A percentile compares a stretch with the other conserved stretches of the same genome.
Conservation (phyloP, 2,888 invertebrate species). For the Dolomedes plantarius region DNA sequence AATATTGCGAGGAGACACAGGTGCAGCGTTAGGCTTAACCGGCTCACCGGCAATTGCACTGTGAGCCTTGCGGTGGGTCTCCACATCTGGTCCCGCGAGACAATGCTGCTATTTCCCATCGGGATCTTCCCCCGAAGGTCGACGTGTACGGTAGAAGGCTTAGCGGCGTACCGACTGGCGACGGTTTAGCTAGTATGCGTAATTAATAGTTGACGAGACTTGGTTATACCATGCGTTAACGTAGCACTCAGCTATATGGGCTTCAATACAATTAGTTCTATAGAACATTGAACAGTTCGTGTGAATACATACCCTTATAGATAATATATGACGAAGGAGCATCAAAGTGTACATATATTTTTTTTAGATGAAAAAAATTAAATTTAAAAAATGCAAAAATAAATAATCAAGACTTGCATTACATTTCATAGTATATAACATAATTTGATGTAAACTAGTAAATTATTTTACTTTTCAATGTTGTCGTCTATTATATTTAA, state of each 20-base stretch:
- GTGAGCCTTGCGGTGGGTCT: neutral
- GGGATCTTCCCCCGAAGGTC: neutral
- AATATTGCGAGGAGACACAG: neutral
- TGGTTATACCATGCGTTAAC: constrained; percentile 5
- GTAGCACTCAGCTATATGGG: neutral
- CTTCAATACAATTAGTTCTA: neutral
- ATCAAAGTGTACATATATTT: too few species aligned
- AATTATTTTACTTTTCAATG: too few species aligned
- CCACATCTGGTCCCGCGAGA: neutral
- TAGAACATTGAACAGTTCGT: too few species aligned
- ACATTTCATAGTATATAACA: too few species aligned
- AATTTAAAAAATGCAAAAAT: too few species aligned
- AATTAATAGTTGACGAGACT: neutral
- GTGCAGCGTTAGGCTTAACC: neutral
- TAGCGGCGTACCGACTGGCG: neutral
- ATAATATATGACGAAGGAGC: too few species aligned
- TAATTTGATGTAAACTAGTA: too few species aligned
- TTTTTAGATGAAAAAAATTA: too few species aligned
- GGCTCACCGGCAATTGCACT: neutral
- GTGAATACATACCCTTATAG: too few species aligned
- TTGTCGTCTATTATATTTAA: too few species aligned
- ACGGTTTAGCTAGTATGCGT: neutral
- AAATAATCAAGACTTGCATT: too few species aligned
- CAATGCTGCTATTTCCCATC: neutral
- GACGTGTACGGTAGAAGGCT: neutral